These are phyloP conservation scores for Spisula solida DNA, from an alignment of 2,888 invertebrate species.

Conservation along the genomic window DNA sequence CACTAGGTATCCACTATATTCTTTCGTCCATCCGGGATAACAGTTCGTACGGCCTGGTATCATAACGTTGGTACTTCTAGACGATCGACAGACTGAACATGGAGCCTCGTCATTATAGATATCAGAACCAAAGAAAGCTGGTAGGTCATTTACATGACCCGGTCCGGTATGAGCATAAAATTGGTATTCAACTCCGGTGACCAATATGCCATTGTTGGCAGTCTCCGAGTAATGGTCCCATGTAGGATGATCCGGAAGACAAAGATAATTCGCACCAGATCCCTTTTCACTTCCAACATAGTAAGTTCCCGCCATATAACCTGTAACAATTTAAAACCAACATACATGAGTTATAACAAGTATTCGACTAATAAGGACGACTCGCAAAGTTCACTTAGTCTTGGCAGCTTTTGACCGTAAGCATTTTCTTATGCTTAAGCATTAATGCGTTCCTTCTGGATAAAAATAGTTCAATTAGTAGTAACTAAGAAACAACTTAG, in stretches of 20 bases:
- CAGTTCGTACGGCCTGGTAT: slow-evolving; percentile 43
- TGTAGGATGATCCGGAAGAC: slow-evolving; percentile 27
- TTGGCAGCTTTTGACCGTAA: too few relatives aligned
- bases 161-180: not conserved
- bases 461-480: too few relatives aligned
- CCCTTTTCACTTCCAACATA: slow-evolving; percentile 3
- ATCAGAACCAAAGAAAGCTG: slow-evolving; percentile 34
- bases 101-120: slow-evolving; percentile 26
- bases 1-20: slow-evolving; percentile 51
- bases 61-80: slow-evolving; percentile 27
- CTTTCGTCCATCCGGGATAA: slow-evolving; percentile 47
- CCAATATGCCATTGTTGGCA: slow-evolving; percentile 19
- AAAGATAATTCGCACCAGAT: slow-evolving; percentile 43
- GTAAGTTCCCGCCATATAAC: slow-evolving; percentile 45
- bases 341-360: too few relatives aligned
- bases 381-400: too few relatives aligned
- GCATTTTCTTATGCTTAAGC: too few relatives aligned
- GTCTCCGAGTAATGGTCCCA: slow-evolving; percentile 42
- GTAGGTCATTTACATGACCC: not conserved
- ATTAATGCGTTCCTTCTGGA: too few relatives aligned
- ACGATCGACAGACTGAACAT: slow-evolving; percentile 28
- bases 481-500: too few relatives aligned
- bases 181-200: slow-evolving; percentile 38
- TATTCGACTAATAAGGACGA: too few relatives aligned
- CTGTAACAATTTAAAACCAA: too few relatives aligned